Conservation (phyloP, 2,113 vertebrate genomes). For the Procavia capensis region DNA sequence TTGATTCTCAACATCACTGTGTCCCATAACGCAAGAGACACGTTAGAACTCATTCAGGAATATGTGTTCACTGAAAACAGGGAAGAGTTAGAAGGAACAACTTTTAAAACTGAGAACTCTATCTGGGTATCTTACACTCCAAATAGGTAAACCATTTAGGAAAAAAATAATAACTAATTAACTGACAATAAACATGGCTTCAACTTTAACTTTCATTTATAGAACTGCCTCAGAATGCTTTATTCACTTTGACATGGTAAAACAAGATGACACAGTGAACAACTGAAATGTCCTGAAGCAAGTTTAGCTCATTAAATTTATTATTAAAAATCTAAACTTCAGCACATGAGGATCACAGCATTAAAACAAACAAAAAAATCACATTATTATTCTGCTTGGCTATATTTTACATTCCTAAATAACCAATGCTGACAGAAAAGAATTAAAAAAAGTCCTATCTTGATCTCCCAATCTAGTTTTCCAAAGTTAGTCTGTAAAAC, state of each 20-base stretch:
- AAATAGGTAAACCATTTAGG: slow-evolving; percentile 29
- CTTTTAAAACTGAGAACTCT: slow-evolving; percentile 41
- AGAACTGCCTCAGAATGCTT: slow-evolving; percentile 46
- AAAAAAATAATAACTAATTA: slow-evolving; percentile 11
- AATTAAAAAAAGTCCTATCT: background rate
- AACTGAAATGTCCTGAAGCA: slow-evolving; percentile 40
- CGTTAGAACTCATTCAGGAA: slow-evolving; percentile 46
- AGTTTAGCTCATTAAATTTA: slow-evolving; percentile 53
- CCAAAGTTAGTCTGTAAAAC: slow-evolving; percentile 28
- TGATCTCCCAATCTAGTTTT: background rate
- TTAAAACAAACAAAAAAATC: slow-evolving; percentile 45
- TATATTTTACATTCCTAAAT: slow-evolving; percentile 39
- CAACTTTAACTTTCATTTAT: slow-evolving; percentile 27
- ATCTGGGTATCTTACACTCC: slow-evolving; percentile 35
- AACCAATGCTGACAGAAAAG: slow-evolving; percentile 18
- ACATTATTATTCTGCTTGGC: background rate
- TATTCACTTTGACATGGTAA: slow-evolving; percentile 3
- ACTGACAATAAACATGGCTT: slow-evolving; percentile 12
- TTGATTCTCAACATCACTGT: slow-evolving; percentile 23
- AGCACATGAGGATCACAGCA: background rate
- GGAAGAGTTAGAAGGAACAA: background rate
- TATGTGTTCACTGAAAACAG: slow-evolving; percentile 27
- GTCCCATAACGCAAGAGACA: slow-evolving; percentile 57
- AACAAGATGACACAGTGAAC: slow-evolving; percentile 30
- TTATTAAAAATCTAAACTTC: slow-evolving; percentile 37